Base-by-base conservation (phyloP, 2,888 invertebrate species). In the Ectemnius continuus region DNA sequence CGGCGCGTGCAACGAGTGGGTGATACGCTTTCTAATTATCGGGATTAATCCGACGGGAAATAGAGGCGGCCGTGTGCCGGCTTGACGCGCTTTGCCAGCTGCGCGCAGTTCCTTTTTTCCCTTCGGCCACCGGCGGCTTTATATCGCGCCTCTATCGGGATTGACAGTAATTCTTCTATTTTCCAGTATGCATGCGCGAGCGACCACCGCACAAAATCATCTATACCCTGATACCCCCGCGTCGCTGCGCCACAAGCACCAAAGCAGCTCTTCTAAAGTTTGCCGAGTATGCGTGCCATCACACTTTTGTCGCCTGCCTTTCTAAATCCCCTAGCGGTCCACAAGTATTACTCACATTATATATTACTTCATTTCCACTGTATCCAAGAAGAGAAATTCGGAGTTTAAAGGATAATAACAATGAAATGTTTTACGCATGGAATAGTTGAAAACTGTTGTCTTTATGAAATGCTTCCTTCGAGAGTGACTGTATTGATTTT, bases 21-120 rank as follows among this genome's bases (percentile, higher is more conserved):
- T 85, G 86, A 88, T 88, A 87, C 85, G 85, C 85, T 87, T 87
- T 87, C 88, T 88, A 88, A 88, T 88, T 86, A 88, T 87, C 81
- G 81, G 79, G 82, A 84, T 84, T 83, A 85, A 84, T 83, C 81
- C 81, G 70, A 78, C 78, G 74, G 80, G 76, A 79, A 80, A 79
- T 76, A 74, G 75, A 81, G 75, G 71, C 77, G 61, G 77, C 67
- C 76, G 73, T 75, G 71, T 75, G 73, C 75, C 76, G 72, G 72
- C 68, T 72, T 79, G 67, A 75, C 79, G 75, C 73, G 73, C 77
- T 79, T 75, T 75, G 63, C 59, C 56, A 65, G 68, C 60, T 46
- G 63, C 69, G 36, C 36, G 36, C 36, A 67, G 70, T 59, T 58
- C 75, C 45, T 58, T 69, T 64, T 20, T 47, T 57, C 60, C 62